Percentiles rank a stretch among this genome's conserved stretches.
phyloP scores from a whole-genome alignment of 2,113 vertebrate genomes.

The Eulemur rufifrons region DNA sequence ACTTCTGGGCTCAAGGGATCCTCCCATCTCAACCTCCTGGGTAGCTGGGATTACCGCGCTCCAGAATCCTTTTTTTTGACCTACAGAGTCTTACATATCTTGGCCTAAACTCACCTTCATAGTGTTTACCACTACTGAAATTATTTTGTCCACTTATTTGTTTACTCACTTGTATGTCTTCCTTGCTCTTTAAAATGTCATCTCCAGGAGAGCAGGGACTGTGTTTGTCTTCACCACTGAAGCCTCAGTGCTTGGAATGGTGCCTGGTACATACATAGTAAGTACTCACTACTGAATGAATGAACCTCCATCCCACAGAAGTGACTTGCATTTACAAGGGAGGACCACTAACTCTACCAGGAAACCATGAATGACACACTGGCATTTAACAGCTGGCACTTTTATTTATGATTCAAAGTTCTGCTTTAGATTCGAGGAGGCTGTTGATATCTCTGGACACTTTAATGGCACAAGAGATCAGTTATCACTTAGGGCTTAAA shows the following conservation, averaged over 20 bases:
- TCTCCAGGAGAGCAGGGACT: background rate
- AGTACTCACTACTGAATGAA: background rate
- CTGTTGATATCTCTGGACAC: background rate
- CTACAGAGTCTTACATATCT: background rate
- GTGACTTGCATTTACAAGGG: background rate
- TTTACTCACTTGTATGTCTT: background rate
- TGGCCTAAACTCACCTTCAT: background rate
- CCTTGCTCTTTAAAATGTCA: background rate
- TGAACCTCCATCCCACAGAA: background rate
- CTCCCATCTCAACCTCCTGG: too few species aligned
- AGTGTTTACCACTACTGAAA: background rate
- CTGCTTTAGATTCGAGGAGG: conserved; percentile 51
- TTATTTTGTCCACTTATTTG: background rate
- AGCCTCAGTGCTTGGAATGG: background rate
- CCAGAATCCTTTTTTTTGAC: background rate
- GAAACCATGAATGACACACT: conserved; percentile 35
- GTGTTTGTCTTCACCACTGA: background rate
- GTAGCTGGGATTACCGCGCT: background rate
- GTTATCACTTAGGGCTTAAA: background rate
- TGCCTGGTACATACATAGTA: background rate
- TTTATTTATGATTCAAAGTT: conserved; percentile 50
- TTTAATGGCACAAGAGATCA: conserved; percentile 37
- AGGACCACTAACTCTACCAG: background rate
- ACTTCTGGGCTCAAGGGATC: too few species aligned
- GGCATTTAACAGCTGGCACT: conserved; percentile 9